These are phyloP conservation scores for Fistularia tabacaria DNA, from an alignment of 2,797 vertebrate genomes.

Conservation along the genomic window DNA sequence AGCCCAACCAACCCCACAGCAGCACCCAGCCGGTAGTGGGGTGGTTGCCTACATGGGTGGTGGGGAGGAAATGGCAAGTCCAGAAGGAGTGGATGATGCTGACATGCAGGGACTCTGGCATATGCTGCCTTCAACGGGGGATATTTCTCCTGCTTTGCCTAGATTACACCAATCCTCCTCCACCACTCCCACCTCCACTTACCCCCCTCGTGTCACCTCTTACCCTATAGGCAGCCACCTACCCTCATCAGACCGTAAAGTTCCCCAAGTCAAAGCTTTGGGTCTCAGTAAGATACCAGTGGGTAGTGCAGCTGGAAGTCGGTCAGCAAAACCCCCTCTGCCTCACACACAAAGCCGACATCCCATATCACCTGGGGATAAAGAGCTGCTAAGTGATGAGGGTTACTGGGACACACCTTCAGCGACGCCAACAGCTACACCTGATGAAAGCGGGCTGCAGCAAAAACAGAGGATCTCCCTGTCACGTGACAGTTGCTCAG, in stretches of 20 bases:
- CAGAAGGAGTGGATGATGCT: constrained; percentile 90
- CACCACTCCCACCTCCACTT: constrained; percentile 47
- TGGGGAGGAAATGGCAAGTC: constrained; percentile 98
- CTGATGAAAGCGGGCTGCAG: constrained; percentile 77
- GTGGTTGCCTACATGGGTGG: constrained; percentile 95
- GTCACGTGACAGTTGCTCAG: constrained; percentile 88
- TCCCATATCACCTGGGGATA: constrained; percentile 77
- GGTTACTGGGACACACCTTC: constrained; percentile 95
- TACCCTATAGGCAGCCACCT: constrained; percentile 39
- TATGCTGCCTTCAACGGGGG: constrained; percentile 86
- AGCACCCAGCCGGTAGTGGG: constrained; percentile 80
- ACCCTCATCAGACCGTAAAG: constrained; percentile 63
- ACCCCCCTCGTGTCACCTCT: constrained; percentile 46
- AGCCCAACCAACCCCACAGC: constrained; percentile 54
- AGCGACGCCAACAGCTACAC: constrained; percentile 87
- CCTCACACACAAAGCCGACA: constrained; percentile 62
- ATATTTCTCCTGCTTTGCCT: constrained; percentile 71
- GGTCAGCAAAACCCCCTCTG: constrained; percentile 55
- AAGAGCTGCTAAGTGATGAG: constrained; percentile 88
- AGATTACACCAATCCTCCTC: constrained; percentile 49
- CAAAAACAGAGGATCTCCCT: constrained; percentile 73
- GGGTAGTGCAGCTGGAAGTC: constrained; percentile 50
- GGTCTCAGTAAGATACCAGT: constrained; percentile 84
- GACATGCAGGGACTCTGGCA: constrained; percentile 96
- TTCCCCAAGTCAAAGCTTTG: constrained; percentile 75